Evolutionary conservation across 2,888 invertebrate species (phyloP).

Genomic region (Eutolmus rufibarbis): DNA sequence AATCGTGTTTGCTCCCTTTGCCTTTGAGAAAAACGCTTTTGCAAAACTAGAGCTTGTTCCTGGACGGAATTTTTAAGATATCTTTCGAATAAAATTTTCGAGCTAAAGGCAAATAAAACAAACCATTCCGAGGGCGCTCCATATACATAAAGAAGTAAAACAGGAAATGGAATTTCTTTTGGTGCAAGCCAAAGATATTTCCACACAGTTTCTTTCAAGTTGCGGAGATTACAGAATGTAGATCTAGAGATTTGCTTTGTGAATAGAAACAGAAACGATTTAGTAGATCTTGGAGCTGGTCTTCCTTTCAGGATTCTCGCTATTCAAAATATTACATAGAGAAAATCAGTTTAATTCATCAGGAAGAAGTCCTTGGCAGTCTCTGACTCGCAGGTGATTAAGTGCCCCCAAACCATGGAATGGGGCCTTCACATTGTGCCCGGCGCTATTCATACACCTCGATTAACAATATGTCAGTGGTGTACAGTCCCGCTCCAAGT

Average conservation of each 20-base stretch:
- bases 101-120: slow-evolving; percentile 24
- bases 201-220: slow-evolving; percentile 14
- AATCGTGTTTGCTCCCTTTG: not conserved
- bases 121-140: not conserved
- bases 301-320: not conserved
- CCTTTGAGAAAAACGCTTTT: not conserved
- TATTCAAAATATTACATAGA: slow-evolving; percentile 8
- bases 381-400: slow-evolving; percentile 16
- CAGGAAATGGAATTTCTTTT: slow-evolving; percentile 28
- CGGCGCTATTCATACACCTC: not conserved
- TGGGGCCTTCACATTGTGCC: not conserved
- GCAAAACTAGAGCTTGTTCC: not conserved
- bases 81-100: slow-evolving; percentile 17
- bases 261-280: slow-evolving; percentile 31
- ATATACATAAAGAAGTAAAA: not conserved
- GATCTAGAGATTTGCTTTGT: slow-evolving; percentile 32
- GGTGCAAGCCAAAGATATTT: not conserved
- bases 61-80: not conserved
- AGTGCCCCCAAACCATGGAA: not conserved
- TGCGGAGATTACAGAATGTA: slow-evolving; percentile 26
- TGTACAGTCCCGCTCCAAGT: not conserved
- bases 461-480: slow-evolving; percentile 19
- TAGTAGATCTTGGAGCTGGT: not conserved
- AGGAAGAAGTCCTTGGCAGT: not conserved
- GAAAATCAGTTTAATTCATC: slow-evolving; percentile 34